These are phyloP conservation scores for Cervus canadensis DNA, from an alignment of 2,113 vertebrate species.

Conservation along the genomic window DNA sequence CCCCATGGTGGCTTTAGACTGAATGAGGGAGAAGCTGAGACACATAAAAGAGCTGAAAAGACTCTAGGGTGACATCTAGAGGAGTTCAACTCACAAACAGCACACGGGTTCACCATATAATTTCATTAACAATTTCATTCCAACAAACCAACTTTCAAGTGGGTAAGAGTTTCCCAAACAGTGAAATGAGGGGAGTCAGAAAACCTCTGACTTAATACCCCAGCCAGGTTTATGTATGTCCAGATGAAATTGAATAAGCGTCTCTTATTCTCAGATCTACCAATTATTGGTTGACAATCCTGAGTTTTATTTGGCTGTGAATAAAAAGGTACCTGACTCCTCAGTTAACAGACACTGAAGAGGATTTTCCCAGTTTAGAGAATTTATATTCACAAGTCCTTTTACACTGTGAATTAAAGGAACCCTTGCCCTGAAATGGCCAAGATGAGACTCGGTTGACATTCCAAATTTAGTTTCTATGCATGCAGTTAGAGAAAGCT, in stretches of 20 bases:
- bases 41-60: neutral
- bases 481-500: neutral
- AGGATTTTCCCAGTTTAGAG: neutral
- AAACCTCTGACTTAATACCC: neutral
- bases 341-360: neutral
- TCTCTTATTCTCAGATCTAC: neutral
- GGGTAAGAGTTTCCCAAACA: neutral
- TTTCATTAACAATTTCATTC: neutral
- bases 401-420: neutral
- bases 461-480: neutral
- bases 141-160: neutral
- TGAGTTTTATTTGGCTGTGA: neutral
- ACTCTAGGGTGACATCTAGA: neutral
- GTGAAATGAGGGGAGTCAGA: neutral
- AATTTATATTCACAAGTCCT: neutral
- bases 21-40: neutral
- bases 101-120: neutral
- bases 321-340: neutral
- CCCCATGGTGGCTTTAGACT: neutral
- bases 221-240: neutral
- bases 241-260: neutral
- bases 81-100: neutral
- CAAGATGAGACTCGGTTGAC: neutral
- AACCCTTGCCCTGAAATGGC: neutral
- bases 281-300: neutral